Base-by-base conservation (phyloP, 2,888 invertebrate genomes). In the Mechanitis mazaeus region DNA sequence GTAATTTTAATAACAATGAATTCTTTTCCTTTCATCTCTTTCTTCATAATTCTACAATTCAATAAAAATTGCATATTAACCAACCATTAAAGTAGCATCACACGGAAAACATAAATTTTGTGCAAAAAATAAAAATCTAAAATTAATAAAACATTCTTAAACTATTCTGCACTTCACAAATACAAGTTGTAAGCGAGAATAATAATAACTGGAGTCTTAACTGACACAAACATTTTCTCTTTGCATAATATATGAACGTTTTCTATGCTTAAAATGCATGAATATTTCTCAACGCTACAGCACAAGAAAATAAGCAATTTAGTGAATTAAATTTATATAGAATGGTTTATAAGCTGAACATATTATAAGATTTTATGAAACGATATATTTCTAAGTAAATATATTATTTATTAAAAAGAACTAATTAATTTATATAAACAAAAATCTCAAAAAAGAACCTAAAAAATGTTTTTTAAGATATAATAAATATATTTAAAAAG, bases 221-320 rank as follows among this genome's bases (percentile, higher is more conserved):
- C 58, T 61, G 61, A 61, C 61, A 55, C 47, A 58, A 61, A 55
- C 61, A 61, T 57, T 61, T 61, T 61, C 61, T 61, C 61, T 55
- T 61, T 61, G 61, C 58, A 61, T 61, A 58, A 63, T 63, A 57
- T 57, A 63, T 57, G 59, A 58, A 60, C 57, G 63, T 60, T 63
- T 58, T 57, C 57, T 55, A 59, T 57, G 50, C 50, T 28, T 47
- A 45, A 56, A 63, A 60, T 63, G 56, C 63, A 53, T 47, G 60
- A 63, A 60, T 63, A 57, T 60, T 59, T 55, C 46, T 33, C 56
- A 35, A 58, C 33, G 38, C 50, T 54, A 55, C 58, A 47, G 6
- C 33, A 58, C 20, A 58, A 38, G 4, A 38, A 38, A 45, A 45
- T 20, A 42, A 45, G 45, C 33, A 45, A 54, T 56, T 54, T 54